These are phyloP conservation scores for Lucifuga dentata DNA, from an alignment of 2,113 vertebrate genomes.

Conservation along the genomic window DNA sequence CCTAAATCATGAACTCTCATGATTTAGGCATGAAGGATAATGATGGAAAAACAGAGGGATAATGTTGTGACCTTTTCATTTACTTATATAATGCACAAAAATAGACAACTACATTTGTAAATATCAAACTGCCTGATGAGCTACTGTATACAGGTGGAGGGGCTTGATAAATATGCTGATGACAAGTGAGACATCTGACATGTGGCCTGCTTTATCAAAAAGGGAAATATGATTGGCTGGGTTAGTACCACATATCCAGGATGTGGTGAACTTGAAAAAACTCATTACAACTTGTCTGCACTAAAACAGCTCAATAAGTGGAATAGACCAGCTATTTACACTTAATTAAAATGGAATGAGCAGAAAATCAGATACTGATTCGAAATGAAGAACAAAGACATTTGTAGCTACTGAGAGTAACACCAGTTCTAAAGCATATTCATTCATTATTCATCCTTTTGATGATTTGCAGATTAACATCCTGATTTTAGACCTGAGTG, in stretches of 20 bases:
- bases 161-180: not conserved
- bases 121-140: not conserved
- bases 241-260: too few relatives aligned
- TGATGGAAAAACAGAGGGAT: too few relatives aligned
- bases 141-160: not conserved
- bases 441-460: constrained; percentile 7
- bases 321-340: not conserved
- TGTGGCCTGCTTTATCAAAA: not conserved
- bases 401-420: not conserved
- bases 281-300: not conserved
- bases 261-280: not conserved
- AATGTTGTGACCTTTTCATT: too few relatives aligned
- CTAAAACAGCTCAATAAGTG: not conserved
- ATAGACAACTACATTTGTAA: too few relatives aligned
- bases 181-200: not conserved
- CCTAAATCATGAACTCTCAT: too few relatives aligned
- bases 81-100: too few relatives aligned
- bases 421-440: not conserved
- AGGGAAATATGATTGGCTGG: not conserved
- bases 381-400: not conserved
- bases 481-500: constrained; percentile 10
- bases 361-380: not conserved
- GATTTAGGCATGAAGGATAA: too few relatives aligned
- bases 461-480: not conserved
- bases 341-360: not conserved